Evolutionary conservation across 2,113 vertebrate genomes (phyloP).

Genomic region (Toxostoma redivivum): DNA sequence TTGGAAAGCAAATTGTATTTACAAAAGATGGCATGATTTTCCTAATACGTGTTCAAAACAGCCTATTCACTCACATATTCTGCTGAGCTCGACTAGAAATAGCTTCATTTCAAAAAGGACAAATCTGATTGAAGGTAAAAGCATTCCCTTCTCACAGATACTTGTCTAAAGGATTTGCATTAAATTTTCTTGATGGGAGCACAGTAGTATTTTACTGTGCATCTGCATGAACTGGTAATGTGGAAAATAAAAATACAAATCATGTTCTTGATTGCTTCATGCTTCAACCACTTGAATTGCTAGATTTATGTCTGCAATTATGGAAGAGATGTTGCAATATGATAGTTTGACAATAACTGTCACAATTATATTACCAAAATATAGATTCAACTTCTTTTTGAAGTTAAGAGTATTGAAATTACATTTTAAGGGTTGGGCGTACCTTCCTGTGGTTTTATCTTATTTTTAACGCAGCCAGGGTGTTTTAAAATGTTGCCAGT

Average conservation of each 20-base stretch:
- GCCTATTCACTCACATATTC: constrained; percentile 50
- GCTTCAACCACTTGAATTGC: constrained; percentile 34
- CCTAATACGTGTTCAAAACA: constrained; percentile 68
- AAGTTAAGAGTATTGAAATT: constrained; percentile 39
- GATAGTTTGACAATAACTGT: constrained; percentile 45
- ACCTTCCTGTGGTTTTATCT: constrained; percentile 5
- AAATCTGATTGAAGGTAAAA: constrained; percentile 63
- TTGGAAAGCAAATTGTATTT: constrained; percentile 76
- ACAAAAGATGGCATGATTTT: constrained; percentile 70
- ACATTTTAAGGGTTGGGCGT: neutral
- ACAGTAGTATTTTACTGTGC: constrained; percentile 18
- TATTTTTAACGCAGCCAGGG: neutral
- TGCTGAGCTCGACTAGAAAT: constrained; percentile 65
- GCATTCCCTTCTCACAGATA: constrained; percentile 30
- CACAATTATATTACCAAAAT: constrained; percentile 36
- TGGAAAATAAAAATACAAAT: constrained; percentile 62
- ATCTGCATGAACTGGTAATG: constrained; percentile 40
- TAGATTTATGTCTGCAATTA: constrained; percentile 50
- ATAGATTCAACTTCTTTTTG: constrained; percentile 38
- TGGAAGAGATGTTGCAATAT: constrained; percentile 35
- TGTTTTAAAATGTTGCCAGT: neutral
- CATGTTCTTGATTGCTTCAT: constrained; percentile 51
- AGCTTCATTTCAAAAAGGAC: constrained; percentile 64
- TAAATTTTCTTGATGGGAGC: constrained; percentile 43
- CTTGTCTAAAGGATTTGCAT: constrained; percentile 45